Evolutionary conservation across 2,113 vertebrate genomes (phyloP), one percentile per base, ranked within the genome.

Genomic region (Cyphotilapia sp.): DNA sequence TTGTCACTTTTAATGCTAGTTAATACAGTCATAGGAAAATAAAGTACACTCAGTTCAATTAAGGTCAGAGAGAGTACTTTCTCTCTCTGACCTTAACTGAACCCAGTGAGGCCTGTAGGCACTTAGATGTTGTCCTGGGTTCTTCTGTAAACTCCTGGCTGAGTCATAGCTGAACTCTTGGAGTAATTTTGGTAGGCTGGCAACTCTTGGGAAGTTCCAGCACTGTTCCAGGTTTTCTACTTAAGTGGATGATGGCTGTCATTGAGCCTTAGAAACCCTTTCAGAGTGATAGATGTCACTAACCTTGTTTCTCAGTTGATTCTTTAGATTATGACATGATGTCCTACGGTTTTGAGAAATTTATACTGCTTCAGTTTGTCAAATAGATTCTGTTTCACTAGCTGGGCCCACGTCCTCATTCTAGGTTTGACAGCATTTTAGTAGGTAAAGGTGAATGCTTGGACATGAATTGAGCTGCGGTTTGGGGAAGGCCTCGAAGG

Each of bases 401-500:
- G 57, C 57, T 2, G 57, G 2, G 3, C 27, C 27, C 57, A 31
- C 1, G 3, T 61, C 57, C 3, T 31, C 57, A 31, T 61, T 0
- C 0, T 61, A 61, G 57, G 14, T 9, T 61, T 61, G 0, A 3
- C 0, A 61, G 27, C 0, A 0, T 61, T 61, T 61, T 61, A 31
- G 27, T 61, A 61, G 57, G 57, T 61, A 17, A 61, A 59, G 57
- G 57, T 59, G 56, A 59, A 59, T 31, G 8, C 56, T 59, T 59
- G 56, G 56, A 59, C 27, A 59, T 59, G 14, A 59, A 17, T 61
- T 61, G 57, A 61, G 57, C 0, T 59, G 57, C 0, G 0, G 8
- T 59, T 59, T 59, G 27, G 57, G 57, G 0, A 59, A 17, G 27
- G 14, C 57, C 27, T 59, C 0, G 0, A 57, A 31, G 27, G 57